Evolutionary conservation across 2,888 invertebrate species (phyloP), one percentile per base, ranked within the genome.

Genomic region (Morinoia aosen): DNA sequence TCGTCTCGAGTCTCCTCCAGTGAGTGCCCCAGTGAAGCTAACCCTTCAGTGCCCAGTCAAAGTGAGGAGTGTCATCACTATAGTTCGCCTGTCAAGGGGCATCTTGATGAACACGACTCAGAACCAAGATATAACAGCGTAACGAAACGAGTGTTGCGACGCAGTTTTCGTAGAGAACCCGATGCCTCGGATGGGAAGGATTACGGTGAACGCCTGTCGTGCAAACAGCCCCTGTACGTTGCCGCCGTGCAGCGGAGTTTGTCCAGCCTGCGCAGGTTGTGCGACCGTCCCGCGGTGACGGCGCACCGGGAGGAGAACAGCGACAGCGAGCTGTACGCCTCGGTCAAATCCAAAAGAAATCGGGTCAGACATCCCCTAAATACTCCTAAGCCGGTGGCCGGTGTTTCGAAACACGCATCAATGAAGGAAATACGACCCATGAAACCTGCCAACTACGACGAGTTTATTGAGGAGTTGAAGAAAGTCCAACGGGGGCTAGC

Each of bases 381-480:
- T 14, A 19, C 39, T 8, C 0, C 90, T 14, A 90, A 90, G 39
- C 40, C 40, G 90, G 19, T 40, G 40, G 25, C 90, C 11, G n/a
- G 56, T 93, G 93, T 12, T 57, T 56, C 93, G 11, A 93, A 93
- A 33, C 58, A 12, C 56, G 57, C 93, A 57, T 33, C 56, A 16
- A 56, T 48, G 48, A 57, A 57, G 57, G 48, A n/a, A 48, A 57
- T 12, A 57, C 57, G 33, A 11, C 57, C 57, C 8, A 57, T 57
- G 93, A 57, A 57, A 48, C 93, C 56, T 11, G 57, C 58, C 10
- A 93, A 93, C 48, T 93, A 93, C 93, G 93, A 93, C 33, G 93
- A 93, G 58, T 93, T 93, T 58, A 93, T 93, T 19, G 93, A 93
- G 33, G 93, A 93, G 33, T 33, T 93, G 56, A 93, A 93, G 93